Evolutionary conservation across 2,888 invertebrate species (phyloP), one percentile per base, ranked within the genome.

Genomic region (Silvanus unidentatus): DNA sequence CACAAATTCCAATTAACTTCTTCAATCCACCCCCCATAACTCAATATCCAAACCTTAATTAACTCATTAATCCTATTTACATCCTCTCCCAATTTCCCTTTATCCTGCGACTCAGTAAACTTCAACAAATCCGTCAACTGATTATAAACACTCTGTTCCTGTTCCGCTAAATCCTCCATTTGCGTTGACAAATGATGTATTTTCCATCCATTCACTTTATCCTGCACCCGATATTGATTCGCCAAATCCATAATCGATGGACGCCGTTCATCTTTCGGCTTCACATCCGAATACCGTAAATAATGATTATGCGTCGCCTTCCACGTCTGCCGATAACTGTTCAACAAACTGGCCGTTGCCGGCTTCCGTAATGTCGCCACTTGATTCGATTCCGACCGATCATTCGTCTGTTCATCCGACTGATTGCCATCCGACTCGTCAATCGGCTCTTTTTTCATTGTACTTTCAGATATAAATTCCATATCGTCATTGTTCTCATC

Each of bases 191-290:
- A 78, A 69, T 94, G 93, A 74, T 89, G 85, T 48, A 96, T 80
- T 74, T 95, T 96, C 96, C 96, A 96, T 1, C 96, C 96, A 57
- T 90, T 89, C 12, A 92, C 83, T 72, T 89, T 91, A 63, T 90
- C 86, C 53, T 88, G 75, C 41, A 94, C 88, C 64, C 89, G 84
- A 53, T 84, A 84, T 70, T 93, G 93, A 71, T 87, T 88, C 22
- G 95, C 91, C 60, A 96, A 77, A 72, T 95, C 93, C 64, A 86
- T 86, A 34, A 96, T 86, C 1, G 86, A 84, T 0, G 91, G 84
- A 48, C 88, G 79, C 50, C 90, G 79, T 68, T 95, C 95, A 57
- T 94, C 90, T 58, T 88, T 86, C 0, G 88, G 84, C 62, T 87
- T 85, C 9, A 97, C 91, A 72, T 97, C 96, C 0, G 84, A 78